phyloP scores from a whole-genome alignment of 2,113 vertebrate genomes.

The Platysternon megacephalum region DNA sequence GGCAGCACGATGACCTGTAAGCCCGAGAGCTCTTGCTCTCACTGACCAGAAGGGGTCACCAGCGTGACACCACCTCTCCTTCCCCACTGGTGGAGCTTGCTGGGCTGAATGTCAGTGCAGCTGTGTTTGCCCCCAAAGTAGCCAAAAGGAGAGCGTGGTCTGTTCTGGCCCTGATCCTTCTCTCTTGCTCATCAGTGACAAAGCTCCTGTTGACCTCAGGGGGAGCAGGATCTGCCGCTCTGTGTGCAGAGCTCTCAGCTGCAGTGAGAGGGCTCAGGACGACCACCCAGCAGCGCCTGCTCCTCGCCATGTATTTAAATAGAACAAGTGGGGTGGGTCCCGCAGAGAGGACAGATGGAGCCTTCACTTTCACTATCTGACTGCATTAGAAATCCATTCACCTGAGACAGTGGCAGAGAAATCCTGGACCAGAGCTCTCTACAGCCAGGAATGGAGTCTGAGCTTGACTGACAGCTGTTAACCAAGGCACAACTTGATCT shows the following conservation, averaged over 20 bases:
- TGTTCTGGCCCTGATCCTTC: neutral
- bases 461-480: neutral
- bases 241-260: neutral
- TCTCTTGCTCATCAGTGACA: neutral
- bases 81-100: neutral
- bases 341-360: neutral
- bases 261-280: neutral
- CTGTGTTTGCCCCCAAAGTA: neutral
- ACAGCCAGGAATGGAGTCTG: neutral
- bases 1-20: too few relatives aligned
- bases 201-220: neutral
- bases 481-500: neutral
- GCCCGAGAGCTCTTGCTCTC: neutral
- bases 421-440: neutral
- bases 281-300: neutral
- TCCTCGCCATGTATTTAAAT: neutral
- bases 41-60: neutral
- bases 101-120: neutral
- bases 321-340: neutral
- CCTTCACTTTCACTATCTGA: neutral
- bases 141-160: neutral
- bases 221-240: neutral
- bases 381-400: neutral
- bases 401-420: neutral
- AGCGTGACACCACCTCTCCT: neutral